phyloP scores from a whole-genome alignment of 2,888 invertebrate genomes.

The Parasteatoda lunata region DNA sequence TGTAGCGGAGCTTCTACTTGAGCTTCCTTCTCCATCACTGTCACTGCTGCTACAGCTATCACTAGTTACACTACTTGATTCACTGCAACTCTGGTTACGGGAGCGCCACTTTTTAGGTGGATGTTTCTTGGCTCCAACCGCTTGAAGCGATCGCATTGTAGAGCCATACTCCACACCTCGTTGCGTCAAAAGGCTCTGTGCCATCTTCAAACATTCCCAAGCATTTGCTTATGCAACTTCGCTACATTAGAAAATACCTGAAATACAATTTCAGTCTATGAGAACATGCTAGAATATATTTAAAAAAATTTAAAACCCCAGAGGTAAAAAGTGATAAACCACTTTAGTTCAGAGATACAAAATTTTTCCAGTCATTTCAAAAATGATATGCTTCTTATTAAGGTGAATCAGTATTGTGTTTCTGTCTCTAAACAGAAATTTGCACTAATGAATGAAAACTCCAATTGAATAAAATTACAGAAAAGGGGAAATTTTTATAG shows the following conservation, averaged over 20 bases:
- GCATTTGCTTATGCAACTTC: slow-evolving; percentile 24
- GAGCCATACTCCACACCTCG: slow-evolving; percentile 63
- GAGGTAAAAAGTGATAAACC: too few species aligned
- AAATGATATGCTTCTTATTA: too few species aligned
- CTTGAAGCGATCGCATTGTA: slow-evolving; percentile 59
- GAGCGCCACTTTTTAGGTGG: slow-evolving; percentile 45
- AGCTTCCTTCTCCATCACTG: slow-evolving; percentile 41
- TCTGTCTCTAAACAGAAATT: too few species aligned
- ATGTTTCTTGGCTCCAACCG: slow-evolving; percentile 39
- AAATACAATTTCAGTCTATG: too few species aligned
- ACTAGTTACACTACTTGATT: slow-evolving; percentile 30
- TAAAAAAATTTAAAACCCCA: too few species aligned
- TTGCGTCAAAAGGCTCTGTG: slow-evolving; percentile 65
- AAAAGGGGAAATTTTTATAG: too few species aligned
- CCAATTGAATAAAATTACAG: too few species aligned
- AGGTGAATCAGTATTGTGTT: too few species aligned
- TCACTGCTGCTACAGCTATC: slow-evolving; percentile 48
- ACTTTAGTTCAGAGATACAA: too few species aligned
- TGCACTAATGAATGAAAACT: too few species aligned
- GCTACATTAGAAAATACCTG: not conserved
- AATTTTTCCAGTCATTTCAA: too few species aligned
- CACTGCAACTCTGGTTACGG: slow-evolving; percentile 43
- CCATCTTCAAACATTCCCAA: slow-evolving; percentile 54
- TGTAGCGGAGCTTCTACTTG: slow-evolving; percentile 49
- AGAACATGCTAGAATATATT: too few species aligned